phyloP scores from a whole-genome alignment of 2,113 vertebrate species.

The Salvelinus sp. region DNA sequence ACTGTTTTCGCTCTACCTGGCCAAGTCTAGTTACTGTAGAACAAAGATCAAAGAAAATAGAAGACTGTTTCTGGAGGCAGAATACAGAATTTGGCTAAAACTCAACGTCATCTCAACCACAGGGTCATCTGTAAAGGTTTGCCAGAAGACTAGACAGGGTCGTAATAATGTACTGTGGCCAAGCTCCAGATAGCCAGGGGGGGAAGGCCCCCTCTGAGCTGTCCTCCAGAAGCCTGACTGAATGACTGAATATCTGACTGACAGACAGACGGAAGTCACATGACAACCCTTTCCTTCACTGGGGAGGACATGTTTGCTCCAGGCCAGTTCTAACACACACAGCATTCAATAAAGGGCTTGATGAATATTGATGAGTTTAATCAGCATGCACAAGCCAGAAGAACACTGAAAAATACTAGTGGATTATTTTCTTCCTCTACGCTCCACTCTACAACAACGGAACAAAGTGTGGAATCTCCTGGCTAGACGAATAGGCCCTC shows the following conservation, averaged over 20 bases:
- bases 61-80: neutral
- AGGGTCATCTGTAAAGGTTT: slow-evolving; percentile 23
- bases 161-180: slow-evolving; percentile 14
- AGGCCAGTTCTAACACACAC: too few species aligned
- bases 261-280: slow-evolving; percentile 31
- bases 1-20: neutral
- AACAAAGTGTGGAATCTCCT: too few species aligned
- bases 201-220: neutral
- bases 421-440: too few species aligned
- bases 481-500: too few species aligned
- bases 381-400: too few species aligned
- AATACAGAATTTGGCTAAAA: neutral
- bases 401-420: too few species aligned
- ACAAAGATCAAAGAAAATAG: slow-evolving; percentile 32
- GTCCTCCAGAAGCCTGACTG: slow-evolving; percentile 14
- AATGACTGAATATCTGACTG: neutral
- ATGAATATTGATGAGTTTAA: too few species aligned
- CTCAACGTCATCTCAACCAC: slow-evolving; percentile 34
- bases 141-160: slow-evolving; percentile 40
- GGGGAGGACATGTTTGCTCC: too few species aligned
- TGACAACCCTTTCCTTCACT: slow-evolving; percentile 7
- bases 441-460: too few species aligned
- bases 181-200: slow-evolving; percentile 18
- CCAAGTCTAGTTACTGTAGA: neutral
- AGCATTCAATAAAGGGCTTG: too few species aligned